Conservation (phyloP, 2,113 vertebrate species). For the Mastomys natalensis region DNA sequence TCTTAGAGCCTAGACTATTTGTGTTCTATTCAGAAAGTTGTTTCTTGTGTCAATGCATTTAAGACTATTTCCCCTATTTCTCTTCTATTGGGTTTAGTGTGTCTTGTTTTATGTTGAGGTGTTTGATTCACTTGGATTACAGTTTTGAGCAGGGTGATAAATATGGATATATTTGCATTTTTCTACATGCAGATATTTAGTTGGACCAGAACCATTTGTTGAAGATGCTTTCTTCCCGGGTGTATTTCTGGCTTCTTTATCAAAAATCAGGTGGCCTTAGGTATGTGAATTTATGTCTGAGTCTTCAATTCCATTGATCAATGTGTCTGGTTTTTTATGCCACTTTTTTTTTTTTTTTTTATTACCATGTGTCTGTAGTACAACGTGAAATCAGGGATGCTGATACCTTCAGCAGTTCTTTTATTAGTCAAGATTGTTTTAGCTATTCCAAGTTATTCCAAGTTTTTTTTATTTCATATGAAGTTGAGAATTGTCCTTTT, state of each 20-base stretch:
- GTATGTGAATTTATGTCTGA: not conserved
- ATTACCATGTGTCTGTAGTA: not conserved
- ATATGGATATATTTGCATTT: not conserved
- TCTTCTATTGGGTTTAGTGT: not conserved
- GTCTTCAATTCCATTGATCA: not conserved
- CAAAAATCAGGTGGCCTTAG: not conserved
- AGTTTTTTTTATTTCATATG: not conserved
- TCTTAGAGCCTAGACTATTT: not conserved
- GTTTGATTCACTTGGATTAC: not conserved
- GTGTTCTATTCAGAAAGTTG: not conserved
- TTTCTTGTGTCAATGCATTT: not conserved
- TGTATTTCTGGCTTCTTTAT: not conserved
- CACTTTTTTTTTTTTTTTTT: not conserved
- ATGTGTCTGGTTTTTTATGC: not conserved
- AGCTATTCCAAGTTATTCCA: not conserved
- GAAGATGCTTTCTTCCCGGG: not conserved
- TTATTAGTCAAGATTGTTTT: not conserved
- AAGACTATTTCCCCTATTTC: not conserved
- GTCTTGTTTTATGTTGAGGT: not conserved
- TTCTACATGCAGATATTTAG: not conserved
- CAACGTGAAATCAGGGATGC: not conserved
- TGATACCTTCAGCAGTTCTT: not conserved
- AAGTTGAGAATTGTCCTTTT: not conserved
- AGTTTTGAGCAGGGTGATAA: not conserved
- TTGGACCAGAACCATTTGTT: not conserved